Base-by-base conservation (phyloP, 2,888 invertebrate species). In the Micoletzkya japonica region DNA sequence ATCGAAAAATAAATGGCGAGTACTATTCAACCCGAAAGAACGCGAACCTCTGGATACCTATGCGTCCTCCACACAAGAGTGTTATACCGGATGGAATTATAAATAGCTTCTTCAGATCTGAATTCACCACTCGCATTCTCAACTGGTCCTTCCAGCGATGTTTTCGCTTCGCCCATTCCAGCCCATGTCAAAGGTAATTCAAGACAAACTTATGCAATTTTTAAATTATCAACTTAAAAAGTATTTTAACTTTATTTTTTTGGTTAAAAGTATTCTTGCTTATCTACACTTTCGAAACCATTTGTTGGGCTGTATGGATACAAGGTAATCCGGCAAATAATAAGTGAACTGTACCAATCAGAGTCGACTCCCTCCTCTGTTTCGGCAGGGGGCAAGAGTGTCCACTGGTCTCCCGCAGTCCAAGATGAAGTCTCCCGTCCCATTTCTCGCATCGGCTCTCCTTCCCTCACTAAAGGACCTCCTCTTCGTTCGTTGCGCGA, bases 401-500 rank as follows among this genome's bases (percentile, higher is more conserved):
- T 76, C 34, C 76, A 72, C 39, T 76, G 76, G 76, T 76, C 76
- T 24, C 68, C 75, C 4, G 70, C 58, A 26, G 56, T 77, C 52
- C 70, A 72, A 34, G 60, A 72, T 17, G 76, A 73, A 28, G 56
- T 17, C 37, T 60, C 30, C 61, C 56, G 64, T 67, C 37, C 71
- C 34, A 28, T 74, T 63, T 66, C 74, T 73, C 71, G 50, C 24
- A 32, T 73, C 10, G 32, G 37, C 26, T 57, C 54, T 32, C 36
- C 54, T 71, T 52, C 52, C 20, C 32, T 39, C 52, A n/a, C 66
- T 54, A 70, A 56, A 71, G 78, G 76, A 20, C 79, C 79, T 14
- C 79, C 79, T 28, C 72, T 79, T 14, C 74, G 77, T 28, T 79
- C 78, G 30, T 64, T 79, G 1, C 61, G 72, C 7, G 72, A 76